phyloP scores from a whole-genome alignment of 2,888 invertebrate species.

The Dendrolimus pini region DNA sequence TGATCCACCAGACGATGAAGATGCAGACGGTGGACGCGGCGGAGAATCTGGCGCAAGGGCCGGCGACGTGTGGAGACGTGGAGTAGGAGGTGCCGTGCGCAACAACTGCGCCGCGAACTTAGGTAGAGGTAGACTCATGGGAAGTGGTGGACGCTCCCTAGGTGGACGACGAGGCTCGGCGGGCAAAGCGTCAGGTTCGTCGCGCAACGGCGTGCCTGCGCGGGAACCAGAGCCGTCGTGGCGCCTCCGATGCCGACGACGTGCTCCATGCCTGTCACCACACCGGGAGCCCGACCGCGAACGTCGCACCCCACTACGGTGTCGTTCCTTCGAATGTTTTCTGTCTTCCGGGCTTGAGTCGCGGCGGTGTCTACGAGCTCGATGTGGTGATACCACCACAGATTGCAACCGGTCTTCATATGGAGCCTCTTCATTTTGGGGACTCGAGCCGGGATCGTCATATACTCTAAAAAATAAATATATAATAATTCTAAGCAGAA shows the following conservation, averaged over 20 bases:
- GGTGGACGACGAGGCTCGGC: constrained; percentile 85
- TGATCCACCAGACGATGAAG: constrained; percentile 84
- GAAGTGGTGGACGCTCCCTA: constrained; percentile 78
- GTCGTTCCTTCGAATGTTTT: constrained; percentile 63
- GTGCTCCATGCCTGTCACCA: constrained; percentile 44
- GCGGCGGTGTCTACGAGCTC: constrained; percentile 56
- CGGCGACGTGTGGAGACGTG: constrained; percentile 55
- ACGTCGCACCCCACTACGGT: constrained; percentile 39
- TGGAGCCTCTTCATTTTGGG: constrained; percentile 80
- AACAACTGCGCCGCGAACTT: constrained; percentile 88
- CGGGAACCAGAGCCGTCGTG: constrained; percentile 65
- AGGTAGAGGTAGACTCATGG: constrained; percentile 90
- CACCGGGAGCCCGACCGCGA: constrained; percentile 49
- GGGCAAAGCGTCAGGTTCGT: constrained; percentile 82
- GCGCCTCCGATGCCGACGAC: constrained; percentile 69
- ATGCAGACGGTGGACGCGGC: constrained; percentile 82
- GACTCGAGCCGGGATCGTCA: constrained; percentile 77
- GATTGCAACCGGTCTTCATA: constrained; percentile 71
- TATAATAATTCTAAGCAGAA: too few species aligned
- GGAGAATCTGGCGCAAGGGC: constrained; percentile 80
- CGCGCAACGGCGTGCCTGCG: constrained; percentile 79
- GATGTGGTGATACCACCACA: constrained; percentile 71
- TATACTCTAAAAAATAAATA: constrained; percentile 45
- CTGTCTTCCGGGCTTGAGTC: constrained; percentile 86
- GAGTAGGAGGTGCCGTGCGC: constrained; percentile 67